These are phyloP conservation scores for Oxyteleia sp. DNA, from an alignment of 2,888 invertebrate species.

Conservation along the genomic window DNA sequence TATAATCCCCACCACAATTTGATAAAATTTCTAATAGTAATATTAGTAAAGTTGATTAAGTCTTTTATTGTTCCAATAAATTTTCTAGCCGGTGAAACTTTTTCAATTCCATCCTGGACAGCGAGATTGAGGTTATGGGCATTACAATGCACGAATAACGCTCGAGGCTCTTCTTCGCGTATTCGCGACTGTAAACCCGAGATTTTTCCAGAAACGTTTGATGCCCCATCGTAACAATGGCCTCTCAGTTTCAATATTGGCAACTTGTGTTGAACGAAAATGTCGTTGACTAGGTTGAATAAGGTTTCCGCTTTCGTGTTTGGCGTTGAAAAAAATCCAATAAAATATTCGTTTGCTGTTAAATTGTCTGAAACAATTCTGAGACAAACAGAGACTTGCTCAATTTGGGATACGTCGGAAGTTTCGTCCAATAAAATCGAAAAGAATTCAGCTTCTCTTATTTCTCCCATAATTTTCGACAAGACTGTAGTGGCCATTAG, in stretches of 20 bases:
- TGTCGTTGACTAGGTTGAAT: constrained; percentile 34
- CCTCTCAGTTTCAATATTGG: constrained; percentile 64
- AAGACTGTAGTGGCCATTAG: constrained; percentile 38
- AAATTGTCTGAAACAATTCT: constrained; percentile 59
- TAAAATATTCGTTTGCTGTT: constrained; percentile 56
- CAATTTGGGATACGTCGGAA: constrained; percentile 57
- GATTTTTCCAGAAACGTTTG: constrained; percentile 72
- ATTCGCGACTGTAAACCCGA: constrained; percentile 75
- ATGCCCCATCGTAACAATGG: constrained; percentile 76
- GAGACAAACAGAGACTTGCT: constrained; percentile 52
- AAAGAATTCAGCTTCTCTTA: background rate
- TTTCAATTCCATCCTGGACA: constrained; percentile 13
- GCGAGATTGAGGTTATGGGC: constrained; percentile 5
- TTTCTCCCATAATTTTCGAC: constrained; percentile 36
- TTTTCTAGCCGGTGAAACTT: background rate
- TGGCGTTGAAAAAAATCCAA: constrained; percentile 59
- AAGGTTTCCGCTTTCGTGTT: constrained; percentile 63
- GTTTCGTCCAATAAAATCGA: constrained; percentile 23
- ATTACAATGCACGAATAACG: constrained; percentile 63
- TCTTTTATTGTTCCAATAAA: constrained; percentile 20
- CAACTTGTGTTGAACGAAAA: constrained; percentile 11
- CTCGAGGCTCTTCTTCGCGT: constrained; percentile 67
- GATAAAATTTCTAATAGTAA: constrained; percentile 2
- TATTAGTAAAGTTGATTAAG: constrained; percentile 15
- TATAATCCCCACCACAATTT: constrained; percentile 19